Conservation (phyloP, 2,797 vertebrate genomes). For the Ceyx erithaca region DNA sequence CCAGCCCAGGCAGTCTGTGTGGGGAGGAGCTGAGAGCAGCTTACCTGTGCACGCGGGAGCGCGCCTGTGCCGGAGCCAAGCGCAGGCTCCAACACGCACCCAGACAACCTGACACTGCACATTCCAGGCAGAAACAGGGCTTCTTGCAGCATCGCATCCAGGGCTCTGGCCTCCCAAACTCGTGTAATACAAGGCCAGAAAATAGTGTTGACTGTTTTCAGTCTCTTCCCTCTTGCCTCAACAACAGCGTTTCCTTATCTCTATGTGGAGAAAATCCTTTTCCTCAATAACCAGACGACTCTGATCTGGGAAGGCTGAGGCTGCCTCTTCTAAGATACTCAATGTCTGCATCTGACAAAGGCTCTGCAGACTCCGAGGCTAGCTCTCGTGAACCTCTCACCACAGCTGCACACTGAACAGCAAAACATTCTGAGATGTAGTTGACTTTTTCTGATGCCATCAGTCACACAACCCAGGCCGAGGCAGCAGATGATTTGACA, state of each 20-base stretch:
- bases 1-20: neutral
- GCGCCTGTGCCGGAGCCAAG: neutral
- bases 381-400: neutral
- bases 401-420: neutral
- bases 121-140: slow-evolving; percentile 15
- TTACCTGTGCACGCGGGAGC: neutral
- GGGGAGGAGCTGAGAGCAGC: neutral
- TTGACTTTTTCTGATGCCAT: neutral
- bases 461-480: neutral
- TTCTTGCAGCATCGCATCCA: neutral
- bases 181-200: too few species aligned
- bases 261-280: neutral
- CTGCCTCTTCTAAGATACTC: neutral
- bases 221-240: neutral
- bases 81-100: neutral
- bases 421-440: neutral
- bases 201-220: neutral
- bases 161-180: neutral
- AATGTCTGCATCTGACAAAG: neutral
- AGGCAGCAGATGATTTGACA: neutral
- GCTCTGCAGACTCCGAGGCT: neutral
- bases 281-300: neutral
- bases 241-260: neutral
- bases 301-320: neutral
- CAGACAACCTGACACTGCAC: neutral